Conservation (phyloP, 2,113 vertebrate genomes). For the Carettochelys insculpta region DNA sequence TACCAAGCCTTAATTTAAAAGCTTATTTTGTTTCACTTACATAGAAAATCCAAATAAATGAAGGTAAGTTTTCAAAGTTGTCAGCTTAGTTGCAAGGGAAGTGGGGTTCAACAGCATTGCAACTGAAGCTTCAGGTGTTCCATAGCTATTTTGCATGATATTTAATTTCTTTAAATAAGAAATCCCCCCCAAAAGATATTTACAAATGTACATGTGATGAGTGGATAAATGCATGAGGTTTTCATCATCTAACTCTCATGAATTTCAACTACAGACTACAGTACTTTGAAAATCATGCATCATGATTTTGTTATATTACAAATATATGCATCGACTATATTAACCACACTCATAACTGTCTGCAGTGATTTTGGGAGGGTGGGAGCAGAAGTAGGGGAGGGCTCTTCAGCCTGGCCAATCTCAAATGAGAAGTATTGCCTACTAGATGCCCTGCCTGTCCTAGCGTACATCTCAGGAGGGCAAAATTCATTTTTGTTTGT, state of each 20-base stretch:
- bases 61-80: neutral
- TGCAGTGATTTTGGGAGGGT: neutral
- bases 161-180: neutral
- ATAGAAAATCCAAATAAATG: neutral
- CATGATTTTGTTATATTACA: neutral
- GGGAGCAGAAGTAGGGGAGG: neutral
- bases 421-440: neutral
- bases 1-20: neutral
- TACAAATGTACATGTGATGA: neutral
- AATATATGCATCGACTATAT: neutral
- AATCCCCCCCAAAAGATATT: rapidly evolving
- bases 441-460: neutral
- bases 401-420: neutral
- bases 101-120: neutral
- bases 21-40: neutral
- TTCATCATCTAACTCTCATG: neutral
- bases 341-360: neutral
- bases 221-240: neutral
- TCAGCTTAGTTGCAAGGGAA: neutral
- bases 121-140: neutral
- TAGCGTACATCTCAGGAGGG: neutral
- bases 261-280: neutral
- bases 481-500: too few relatives aligned
- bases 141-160: neutral
- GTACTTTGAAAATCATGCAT: neutral